A percentile compares a stretch with the other conserved stretches of the same genome.
Conservation (phyloP, 1,140 invertebrate species). For the Lepidurus arcticus region DNA sequence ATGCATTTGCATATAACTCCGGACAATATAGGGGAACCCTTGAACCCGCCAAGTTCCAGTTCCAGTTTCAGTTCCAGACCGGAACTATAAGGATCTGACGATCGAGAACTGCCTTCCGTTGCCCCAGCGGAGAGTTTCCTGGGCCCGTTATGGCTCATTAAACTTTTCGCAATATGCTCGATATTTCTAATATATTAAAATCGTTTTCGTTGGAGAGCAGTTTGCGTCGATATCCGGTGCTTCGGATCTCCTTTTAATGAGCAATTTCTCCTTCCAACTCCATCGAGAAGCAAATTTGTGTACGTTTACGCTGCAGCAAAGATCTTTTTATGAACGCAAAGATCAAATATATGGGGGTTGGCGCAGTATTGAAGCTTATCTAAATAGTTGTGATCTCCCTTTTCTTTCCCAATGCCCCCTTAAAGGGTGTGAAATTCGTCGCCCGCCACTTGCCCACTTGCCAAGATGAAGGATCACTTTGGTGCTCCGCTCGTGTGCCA, state of each 20-base stretch:
- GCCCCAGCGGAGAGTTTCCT: background rate
- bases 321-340: background rate
- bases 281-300: too few species aligned
- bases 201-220: background rate
- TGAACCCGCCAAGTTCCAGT: too few species aligned
- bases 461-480: conserved; percentile 9
- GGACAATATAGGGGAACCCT: too few species aligned
- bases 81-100: background rate
- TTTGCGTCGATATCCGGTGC: background rate
- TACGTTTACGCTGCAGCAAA: background rate
- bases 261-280: too few species aligned
- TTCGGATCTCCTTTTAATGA: too few species aligned
- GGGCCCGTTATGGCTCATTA: background rate
- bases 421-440: conserved; percentile 21
- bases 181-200: background rate
- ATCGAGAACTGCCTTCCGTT: background rate
- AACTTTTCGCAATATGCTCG: background rate
- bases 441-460: background rate
- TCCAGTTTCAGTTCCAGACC: background rate
- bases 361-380: background rate
- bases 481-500: background rate
- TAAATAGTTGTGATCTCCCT: background rate
- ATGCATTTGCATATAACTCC: background rate
- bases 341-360: background rate
- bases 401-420: background rate